Evolutionary conservation across 2,113 vertebrate genomes (phyloP), one percentile per base, ranked within the genome.

Genomic region (Cyprinus carpio): DNA sequence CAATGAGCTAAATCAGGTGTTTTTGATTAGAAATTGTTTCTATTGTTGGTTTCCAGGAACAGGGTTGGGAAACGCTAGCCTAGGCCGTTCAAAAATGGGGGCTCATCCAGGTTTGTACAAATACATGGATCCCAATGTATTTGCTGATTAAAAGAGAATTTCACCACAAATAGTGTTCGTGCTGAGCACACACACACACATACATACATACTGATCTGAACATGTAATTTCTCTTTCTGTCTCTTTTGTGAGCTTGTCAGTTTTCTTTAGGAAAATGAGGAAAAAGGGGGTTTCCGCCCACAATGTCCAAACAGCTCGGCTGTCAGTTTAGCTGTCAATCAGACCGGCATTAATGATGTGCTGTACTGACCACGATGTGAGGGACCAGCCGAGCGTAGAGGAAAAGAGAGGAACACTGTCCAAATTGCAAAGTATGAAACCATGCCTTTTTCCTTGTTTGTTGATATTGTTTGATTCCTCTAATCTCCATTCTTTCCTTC

Each of bases 281-380:
- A 51, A 29, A 75, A 86, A 80, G 65, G 25, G 13, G 65, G 49
- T 72, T 80, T 84, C 54, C 75, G 65, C 82, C 40, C 82, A 72
- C 58, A 43, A 46, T 51, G 69, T 86, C 58, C 85, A 76, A 72
- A 77, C 60, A 81, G 46, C 80, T 67, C 2, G 6, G 80, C 64
- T 67, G 75, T 87, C 86, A 87, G 86, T 78, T 18, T n/a, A 67
- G 67, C 82, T 81, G 86, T 79, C 86, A 87, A 83, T 87, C 81
- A 87, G 23, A 87, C 7, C 29, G 6, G 37, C 51, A 49, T 87
- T 87, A 79, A 84, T 84, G 81, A 79, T 87, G 81, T 18, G 54
- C 81, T 82, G 56, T 79, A 46, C 58, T 62, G n/a, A 64, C 72
- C 72, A 65, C n/a, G 34, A 31, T 54, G 85, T 37, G 80, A 71